Conservation (phyloP, 64 coral and sea anemone species). For the Montipora capricornis region DNA sequence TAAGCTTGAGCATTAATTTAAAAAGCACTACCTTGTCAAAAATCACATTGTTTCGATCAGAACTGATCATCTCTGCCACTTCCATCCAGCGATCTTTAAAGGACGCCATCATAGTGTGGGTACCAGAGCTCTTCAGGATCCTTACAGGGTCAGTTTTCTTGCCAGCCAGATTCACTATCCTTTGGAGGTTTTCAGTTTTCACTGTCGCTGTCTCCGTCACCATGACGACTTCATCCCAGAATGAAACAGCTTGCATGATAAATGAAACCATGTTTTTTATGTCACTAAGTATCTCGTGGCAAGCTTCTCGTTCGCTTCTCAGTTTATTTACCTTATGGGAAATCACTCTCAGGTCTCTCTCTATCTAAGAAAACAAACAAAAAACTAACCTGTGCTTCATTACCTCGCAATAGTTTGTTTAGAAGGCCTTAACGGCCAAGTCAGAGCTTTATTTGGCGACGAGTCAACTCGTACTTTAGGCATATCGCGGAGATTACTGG, state of each 20-base stretch:
- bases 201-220: slow-evolving; percentile 10
- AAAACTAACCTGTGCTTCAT: neutral
- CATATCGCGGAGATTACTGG: neutral
- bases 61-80: slow-evolving; percentile 38
- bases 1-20: slow-evolving; percentile 8
- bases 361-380: neutral
- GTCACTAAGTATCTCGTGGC: slow-evolving; percentile 47
- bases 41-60: slow-evolving; percentile 18
- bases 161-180: slow-evolving; percentile 36
- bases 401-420: neutral
- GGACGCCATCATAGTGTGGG: slow-evolving; percentile 11
- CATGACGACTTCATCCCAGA: slow-evolving; percentile 28
- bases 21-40: neutral
- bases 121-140: slow-evolving; percentile 43
- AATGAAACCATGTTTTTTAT: slow-evolving; percentile 32
- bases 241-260: slow-evolving; percentile 32
- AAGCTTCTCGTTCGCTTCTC: neutral
- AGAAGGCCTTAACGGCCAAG: too few relatives aligned
- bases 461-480: neutral
- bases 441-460: too few relatives aligned
- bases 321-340: neutral
- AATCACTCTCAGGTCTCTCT: neutral
- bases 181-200: slow-evolving; percentile 34
- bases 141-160: slow-evolving; percentile 39
- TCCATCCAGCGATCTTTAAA: slow-evolving; percentile 63